These are phyloP conservation scores for Ceriagrion tenellum DNA, from an alignment of 2,888 invertebrate species.

Conservation along the genomic window DNA sequence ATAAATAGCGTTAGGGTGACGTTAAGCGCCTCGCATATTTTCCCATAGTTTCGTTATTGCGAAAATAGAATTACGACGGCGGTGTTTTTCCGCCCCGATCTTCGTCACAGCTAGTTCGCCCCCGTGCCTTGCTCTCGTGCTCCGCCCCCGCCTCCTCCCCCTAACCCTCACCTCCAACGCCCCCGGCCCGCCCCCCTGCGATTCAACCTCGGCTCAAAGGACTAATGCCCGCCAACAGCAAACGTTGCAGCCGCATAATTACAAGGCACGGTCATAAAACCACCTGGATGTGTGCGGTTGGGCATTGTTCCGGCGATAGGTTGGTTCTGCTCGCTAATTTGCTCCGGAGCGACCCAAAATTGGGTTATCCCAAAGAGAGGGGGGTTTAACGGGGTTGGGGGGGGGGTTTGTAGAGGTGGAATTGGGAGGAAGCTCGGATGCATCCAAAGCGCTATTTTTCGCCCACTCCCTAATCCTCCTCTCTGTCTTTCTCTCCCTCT, in stretches of 20 bases:
- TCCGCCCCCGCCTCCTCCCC: too few species aligned
- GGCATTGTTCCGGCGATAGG: background rate
- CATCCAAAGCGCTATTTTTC: too few species aligned
- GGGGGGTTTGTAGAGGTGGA: too few species aligned
- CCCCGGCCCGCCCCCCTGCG: background rate
- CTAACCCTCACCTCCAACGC: too few species aligned
- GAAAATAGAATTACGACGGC: background rate
- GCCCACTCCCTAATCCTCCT: too few species aligned
- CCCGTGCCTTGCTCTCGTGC: background rate
- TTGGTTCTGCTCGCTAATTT: background rate
- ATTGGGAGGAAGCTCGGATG: background rate
- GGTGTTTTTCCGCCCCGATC: background rate
- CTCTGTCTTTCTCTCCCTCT: too few species aligned
- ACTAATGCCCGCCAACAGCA: constrained; percentile 13
- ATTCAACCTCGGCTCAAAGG: background rate
- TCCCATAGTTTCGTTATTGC: too few species aligned
- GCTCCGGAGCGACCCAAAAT: background rate
- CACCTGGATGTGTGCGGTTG: constrained; percentile 3
- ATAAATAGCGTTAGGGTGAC: too few species aligned
- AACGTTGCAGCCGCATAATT: background rate
- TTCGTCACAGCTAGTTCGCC: background rate
- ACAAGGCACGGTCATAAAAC: background rate
- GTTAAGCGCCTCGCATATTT: too few species aligned
- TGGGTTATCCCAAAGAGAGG: background rate
- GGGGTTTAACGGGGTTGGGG: background rate